Percentiles rank a stretch among this genome's conserved stretches.
These are phyloP conservation scores for Oryzaephilus surinamensis DNA, from an alignment of 1,140 invertebrate species.

Conservation along the genomic window DNA sequence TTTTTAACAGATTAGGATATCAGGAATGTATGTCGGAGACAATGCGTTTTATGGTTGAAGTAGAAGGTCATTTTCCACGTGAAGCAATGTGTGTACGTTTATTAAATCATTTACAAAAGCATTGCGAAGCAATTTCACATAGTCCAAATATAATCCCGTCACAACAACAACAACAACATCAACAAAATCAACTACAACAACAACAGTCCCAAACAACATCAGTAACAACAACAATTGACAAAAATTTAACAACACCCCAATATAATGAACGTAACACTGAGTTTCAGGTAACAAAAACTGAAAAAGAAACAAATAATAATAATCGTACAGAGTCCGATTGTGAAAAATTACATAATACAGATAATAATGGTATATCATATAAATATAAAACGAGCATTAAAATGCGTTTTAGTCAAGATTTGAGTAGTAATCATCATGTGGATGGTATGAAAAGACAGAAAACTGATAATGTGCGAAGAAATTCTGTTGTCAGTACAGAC, in stretches of 20 bases:
- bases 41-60: conserved; percentile 80
- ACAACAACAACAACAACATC: conserved; percentile 2
- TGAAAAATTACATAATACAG: neutral
- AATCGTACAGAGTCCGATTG: conserved; percentile 9
- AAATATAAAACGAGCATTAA: conserved; percentile 95
- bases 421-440: too few species aligned
- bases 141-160: neutral
- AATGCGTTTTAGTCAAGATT: conserved; percentile 57
- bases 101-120: conserved; percentile 71
- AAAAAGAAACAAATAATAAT: conserved; percentile 24
- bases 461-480: conserved; percentile 19
- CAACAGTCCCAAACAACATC: neutral
- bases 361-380: conserved; percentile 41
- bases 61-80: conserved; percentile 64
- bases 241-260: too few species aligned
- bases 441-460: conserved; percentile 22
- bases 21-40: conserved; percentile 84
- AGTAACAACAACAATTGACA: too few species aligned
- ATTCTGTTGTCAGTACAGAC: conserved; percentile 26
- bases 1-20: conserved; percentile 45
- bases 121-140: conserved; percentile 48
- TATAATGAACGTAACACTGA: too few species aligned
- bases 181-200: neutral
- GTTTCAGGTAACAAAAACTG: conserved; percentile 16
- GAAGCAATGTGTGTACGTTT: conserved; percentile 74